phyloP scores from a whole-genome alignment of 2,888 invertebrate species.

The Yponomeuta sedellus region DNA sequence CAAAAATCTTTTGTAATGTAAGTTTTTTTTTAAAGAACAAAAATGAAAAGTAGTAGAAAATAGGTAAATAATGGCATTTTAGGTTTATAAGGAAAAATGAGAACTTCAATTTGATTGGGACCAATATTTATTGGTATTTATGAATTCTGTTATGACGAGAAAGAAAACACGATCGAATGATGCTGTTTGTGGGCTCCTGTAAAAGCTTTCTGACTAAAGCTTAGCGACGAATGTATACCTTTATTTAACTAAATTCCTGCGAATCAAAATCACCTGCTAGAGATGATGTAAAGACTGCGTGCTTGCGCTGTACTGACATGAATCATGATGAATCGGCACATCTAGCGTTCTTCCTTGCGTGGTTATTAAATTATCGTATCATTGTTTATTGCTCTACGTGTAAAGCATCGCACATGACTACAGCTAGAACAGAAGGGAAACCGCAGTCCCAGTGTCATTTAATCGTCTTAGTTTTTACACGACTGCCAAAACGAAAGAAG shows the following conservation, averaged over 20 bases:
- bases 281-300: neutral
- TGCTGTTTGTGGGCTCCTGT: too few species aligned
- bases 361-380: conserved; percentile 28
- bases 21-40: too few species aligned
- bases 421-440: neutral
- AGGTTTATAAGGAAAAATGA: too few species aligned
- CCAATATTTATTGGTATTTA: too few species aligned
- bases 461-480: neutral
- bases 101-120: too few species aligned
- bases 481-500: too few species aligned
- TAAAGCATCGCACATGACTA: neutral
- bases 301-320: conserved; percentile 26
- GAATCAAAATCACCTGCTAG: conserved; percentile 27
- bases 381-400: conserved; percentile 22
- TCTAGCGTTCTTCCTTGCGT: conserved; percentile 20
- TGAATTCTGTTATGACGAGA: too few species aligned
- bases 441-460: neutral
- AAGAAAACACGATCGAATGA: too few species aligned
- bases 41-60: too few species aligned
- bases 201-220: too few species aligned
- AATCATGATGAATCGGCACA: conserved; percentile 28
- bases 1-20: too few species aligned
- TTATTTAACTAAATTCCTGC: neutral
- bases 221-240: neutral
- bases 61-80: too few species aligned